Conservation (phyloP, 1,140 invertebrate species). For the Macrocentrus cingulum region DNA sequence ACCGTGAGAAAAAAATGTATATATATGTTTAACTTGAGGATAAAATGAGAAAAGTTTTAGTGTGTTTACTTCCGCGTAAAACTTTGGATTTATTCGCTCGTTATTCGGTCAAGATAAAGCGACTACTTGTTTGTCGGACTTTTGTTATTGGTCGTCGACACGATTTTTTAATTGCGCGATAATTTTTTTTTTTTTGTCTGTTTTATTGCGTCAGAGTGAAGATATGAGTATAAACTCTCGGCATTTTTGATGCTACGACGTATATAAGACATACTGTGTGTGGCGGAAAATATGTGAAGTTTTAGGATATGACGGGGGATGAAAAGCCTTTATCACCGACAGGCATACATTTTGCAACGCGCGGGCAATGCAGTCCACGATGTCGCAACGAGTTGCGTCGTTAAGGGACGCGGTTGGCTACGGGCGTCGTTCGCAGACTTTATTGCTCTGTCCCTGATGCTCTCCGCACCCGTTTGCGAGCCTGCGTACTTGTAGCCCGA, state of each 20-base stretch:
- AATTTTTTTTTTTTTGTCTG: too few relatives aligned
- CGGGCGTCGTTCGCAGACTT: constrained; percentile 22
- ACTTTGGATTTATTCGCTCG: constrained; percentile 37
- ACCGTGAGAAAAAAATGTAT: background rate
- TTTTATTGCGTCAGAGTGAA: background rate
- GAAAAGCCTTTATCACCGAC: constrained; percentile 44
- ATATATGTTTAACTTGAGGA: constrained; percentile 35
- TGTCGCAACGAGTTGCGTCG: constrained; percentile 34
- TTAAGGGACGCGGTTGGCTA: constrained; percentile 37
- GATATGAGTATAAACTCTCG: constrained; percentile 1
- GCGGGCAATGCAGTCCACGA: constrained; percentile 18
- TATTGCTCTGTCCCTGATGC: constrained; percentile 25
- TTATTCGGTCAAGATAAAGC: constrained; percentile 42
- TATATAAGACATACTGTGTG: too few relatives aligned
- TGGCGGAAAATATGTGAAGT: background rate
- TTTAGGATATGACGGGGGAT: constrained; percentile 24
- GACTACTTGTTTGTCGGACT: constrained; percentile 46
- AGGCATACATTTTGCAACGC: constrained; percentile 48
- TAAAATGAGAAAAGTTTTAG: constrained; percentile 37
- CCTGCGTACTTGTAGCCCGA: background rate
- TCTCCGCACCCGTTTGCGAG: constrained; percentile 10
- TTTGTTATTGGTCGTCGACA: constrained; percentile 42
- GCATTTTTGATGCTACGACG: too few relatives aligned
- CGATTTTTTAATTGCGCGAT: constrained; percentile 35
- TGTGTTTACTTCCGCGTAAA: constrained; percentile 26